These are phyloP conservation scores for Isaurus tuberculatus DNA, from an alignment of 92 coral and sea anemone genomes.

Conservation along the genomic window DNA sequence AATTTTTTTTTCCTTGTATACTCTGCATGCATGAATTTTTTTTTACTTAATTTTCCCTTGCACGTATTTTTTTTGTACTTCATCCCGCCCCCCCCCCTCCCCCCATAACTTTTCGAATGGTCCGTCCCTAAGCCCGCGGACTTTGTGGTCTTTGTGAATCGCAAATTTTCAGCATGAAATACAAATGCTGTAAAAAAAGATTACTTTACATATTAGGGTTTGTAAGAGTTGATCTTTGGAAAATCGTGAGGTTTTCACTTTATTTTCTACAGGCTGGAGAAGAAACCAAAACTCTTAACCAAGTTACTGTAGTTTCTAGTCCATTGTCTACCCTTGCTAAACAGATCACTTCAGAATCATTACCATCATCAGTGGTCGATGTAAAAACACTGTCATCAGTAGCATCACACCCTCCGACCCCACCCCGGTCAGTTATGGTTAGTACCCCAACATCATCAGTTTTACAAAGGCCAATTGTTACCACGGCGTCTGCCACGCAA, in stretches of 20 bases:
- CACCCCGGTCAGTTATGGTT: conserved; percentile 26
- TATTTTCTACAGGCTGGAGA: conserved; percentile 19
- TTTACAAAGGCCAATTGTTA: conserved; percentile 57
- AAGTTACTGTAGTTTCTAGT: conserved; percentile 19
- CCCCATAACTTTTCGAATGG: too few species aligned
- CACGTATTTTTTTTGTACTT: too few species aligned
- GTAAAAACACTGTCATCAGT: conserved; percentile 11
- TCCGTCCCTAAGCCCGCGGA: too few species aligned
- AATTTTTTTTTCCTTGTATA: too few species aligned
- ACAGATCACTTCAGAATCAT: conserved; percentile 32
- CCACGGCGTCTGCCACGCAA: conserved; percentile 69
- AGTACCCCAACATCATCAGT: background rate
- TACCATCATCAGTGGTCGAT: conserved; percentile 26
- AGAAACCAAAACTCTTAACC: conserved; percentile 25
- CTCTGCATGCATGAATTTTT: too few species aligned
- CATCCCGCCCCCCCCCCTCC: too few species aligned
- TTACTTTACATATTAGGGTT: too few species aligned
- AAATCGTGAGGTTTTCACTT: background rate
- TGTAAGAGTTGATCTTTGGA: background rate
- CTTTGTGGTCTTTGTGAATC: too few species aligned
- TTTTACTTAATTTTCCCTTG: too few species aligned
- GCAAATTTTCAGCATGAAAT: too few species aligned
- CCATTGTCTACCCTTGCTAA: background rate
- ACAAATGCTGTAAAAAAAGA: too few species aligned
- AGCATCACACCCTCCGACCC: conserved; percentile 1